Base-by-base conservation (phyloP, 2,113 vertebrate species). In the Gymnogyps californianus region DNA sequence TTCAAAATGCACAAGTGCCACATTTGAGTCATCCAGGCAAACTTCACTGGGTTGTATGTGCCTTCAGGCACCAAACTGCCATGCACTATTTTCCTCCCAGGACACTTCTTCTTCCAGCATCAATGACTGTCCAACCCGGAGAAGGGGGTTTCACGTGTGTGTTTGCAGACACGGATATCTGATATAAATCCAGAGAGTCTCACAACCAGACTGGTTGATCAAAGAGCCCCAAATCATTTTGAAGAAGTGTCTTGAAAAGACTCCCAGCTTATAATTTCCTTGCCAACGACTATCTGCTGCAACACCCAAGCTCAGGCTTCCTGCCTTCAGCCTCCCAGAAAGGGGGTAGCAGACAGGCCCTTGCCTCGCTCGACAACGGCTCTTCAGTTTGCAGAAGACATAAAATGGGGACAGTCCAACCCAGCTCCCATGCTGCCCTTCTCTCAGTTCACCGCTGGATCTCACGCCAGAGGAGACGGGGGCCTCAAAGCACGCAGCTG, bases 51-150 rank as follows among this genome's bases (percentile, higher is more conserved):
- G 17, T 13, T n/a, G 3, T 8, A 19, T 12, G 9, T 28, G 19
- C 54, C 38, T 58, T 49, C 49, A 55, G 78, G 16, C 0, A 1
- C 11, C 10, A 80, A 90, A 47, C 3, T 31, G 79, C 8, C 64
- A 54, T 0, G 1, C 0, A 7, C 38, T 22, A 2, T 26, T 70
- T 74, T 77, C n/a, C 12, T 55, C 16, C 11, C 14, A 58, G 26
- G 11, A 74, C 16, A 18, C 6, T 7, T 36, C 16, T 10, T 79
- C 42, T n/a, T 70, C n/a, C 61, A 75, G 51, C 57, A 67, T 4
- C 29, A 24, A 16, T 10, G 16, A 70, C 34, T 25, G 10, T 11
- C 31, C 1, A 2, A 24, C 11, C 13, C 1, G 2, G 34, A 22
- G 15, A 31, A 42, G 11, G 4, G 4, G 5, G 8, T 13, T 78